Evolutionary conservation across 2,797 vertebrate genomes (phyloP).

Genomic region (Oreochromis mossambicus): DNA sequence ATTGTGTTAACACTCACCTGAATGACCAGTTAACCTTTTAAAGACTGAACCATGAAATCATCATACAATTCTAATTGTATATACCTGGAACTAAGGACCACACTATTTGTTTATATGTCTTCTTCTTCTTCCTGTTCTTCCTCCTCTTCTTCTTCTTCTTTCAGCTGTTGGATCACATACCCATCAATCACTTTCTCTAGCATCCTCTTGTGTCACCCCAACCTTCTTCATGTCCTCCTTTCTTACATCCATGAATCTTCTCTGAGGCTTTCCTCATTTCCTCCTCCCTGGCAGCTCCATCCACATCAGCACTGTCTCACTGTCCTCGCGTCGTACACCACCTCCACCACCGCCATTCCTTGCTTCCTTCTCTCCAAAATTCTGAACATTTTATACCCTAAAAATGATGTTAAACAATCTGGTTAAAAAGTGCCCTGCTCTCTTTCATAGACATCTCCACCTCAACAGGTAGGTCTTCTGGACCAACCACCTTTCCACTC

Average conservation of each 20-base stretch:
- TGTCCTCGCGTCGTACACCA: fast-evolving
- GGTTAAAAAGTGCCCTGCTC: background rate
- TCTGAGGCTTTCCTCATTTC: background rate
- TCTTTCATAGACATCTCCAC: background rate
- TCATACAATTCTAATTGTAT: background rate
- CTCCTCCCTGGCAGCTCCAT: background rate
- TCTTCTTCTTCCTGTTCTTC: background rate
- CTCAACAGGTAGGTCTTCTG: background rate
- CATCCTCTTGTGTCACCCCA: background rate
- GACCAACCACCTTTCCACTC: background rate
- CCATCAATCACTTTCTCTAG: background rate
- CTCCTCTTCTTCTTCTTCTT: background rate
- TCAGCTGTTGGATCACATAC: background rate
- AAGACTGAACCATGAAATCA: background rate
- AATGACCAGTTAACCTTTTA: background rate
- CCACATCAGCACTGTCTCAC: background rate
- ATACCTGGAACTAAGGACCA: fast-evolving
- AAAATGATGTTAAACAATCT: background rate
- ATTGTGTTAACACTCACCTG: fast-evolving
- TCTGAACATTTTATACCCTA: fast-evolving
- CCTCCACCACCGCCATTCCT: fast-evolving
- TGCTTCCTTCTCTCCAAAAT: background rate
- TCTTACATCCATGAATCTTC: background rate
- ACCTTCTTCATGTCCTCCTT: background rate
- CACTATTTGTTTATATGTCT: background rate